Evolutionary conservation across 1,140 invertebrate species (phyloP), one percentile per base, ranked within the genome.

Genomic region (Drosophila novamexicana): DNA sequence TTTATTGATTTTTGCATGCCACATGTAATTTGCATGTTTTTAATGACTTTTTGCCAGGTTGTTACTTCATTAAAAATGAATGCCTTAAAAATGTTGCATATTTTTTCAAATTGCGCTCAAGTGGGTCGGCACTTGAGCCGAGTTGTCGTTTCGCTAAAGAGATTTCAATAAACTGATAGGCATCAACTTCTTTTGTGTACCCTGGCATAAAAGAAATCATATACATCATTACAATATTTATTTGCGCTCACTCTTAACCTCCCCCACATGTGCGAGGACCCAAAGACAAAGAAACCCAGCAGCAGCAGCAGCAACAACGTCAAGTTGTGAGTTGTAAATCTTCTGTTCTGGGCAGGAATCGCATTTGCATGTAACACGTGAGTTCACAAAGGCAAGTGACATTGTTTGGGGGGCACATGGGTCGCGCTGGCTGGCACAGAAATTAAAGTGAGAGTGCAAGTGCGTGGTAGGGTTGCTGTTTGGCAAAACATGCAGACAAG

Each of bases 201-300:
- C 16, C 29, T 34, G 53, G 57, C 50, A 80, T 71, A 89, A 88
- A 83, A 70, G 73, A 67, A 83, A 83, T 88, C 84, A 80, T 80
- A 88, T 80, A 89, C 83, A 89, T 88, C 83, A 88, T 88, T 88
- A 88, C 83, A 88, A 88, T 89, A 84, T 86, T 88, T 86, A 82
- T 75, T 75, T 75, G 73, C 39, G 68, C 79, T 63, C 79, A 77
- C 73, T 75, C 81, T 85, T 81, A 85, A 68, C 65, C 81, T 67
- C 52, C 67, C 32, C 44, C 66, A 57, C 52, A 65, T 47, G 61
- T 44, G 56, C 45, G 9, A 49, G 22, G 37, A 5, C 14, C 59
- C 56, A 47, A 59, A 67, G 67, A 76, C 65, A 83, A 79, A 75
- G 49, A 57, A 56, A 57, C 36, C 44, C 57, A 37, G 42, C 62